Base-by-base conservation (phyloP, 2,888 invertebrate genomes). In the Rutpela maculata region DNA sequence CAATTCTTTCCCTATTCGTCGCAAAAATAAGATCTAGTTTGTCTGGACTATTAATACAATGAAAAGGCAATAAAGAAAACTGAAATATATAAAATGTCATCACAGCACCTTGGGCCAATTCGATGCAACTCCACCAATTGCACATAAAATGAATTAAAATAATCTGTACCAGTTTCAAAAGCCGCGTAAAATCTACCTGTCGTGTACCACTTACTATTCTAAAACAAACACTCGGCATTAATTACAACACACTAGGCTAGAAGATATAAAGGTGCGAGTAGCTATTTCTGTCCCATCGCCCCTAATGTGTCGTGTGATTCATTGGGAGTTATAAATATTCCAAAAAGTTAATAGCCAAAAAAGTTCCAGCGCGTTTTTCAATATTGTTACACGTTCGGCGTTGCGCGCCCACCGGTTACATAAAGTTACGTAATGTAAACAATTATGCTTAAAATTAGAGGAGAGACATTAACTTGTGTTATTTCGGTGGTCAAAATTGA, bases 361-460 rank as follows among this genome's bases (percentile, higher is more conserved):
- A 65, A 19, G 31, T 43, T 65, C 62, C 62, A 31, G 17, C 62
- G 31, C 17, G 17, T 63, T 63, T n/a, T 35, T 43, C 65, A 43
- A 50, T 65, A 65, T 65, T 65, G 65, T 35, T n/a, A 35, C 43
- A 19, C 50, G 50, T n/a, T n/a, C 6, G 43, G 43, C 43, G 43
- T 18, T 38, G 17, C 12, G 43, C 65, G 22, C 65, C 65, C 65
- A 65, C 65, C 18, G 65, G 43, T 18, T 65, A 65, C 65, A 65
- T 65, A 65, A 65, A 65, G 22, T 65, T 65, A 43, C 65, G 43
- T 43, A 65, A 65, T 43, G 18, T 65, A 65, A 65, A 43, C 65
- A 65, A 43, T 65, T 65, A 43, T 43, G 18, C 43, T 43, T 65
- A 65, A 65, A 65, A 43, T 65, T 65, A 65, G 38, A 38, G 35